Base-by-base conservation (phyloP, 2,797 vertebrate species). In the Chelidonichthys spinosus region DNA sequence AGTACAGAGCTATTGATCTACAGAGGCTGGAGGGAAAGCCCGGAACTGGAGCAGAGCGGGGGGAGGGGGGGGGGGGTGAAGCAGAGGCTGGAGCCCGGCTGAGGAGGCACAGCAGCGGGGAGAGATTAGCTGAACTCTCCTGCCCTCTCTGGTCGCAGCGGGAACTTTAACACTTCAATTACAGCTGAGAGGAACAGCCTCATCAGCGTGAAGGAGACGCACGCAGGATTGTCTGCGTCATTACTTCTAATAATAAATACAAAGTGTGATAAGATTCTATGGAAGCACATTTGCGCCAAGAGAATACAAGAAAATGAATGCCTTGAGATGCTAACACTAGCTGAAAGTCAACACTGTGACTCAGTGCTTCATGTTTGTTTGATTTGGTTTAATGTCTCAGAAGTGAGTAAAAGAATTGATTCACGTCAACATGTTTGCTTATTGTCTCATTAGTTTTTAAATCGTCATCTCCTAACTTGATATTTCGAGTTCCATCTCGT, bases 141-240 rank as follows among this genome's bases (percentile, higher is more conserved):
- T 88, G 87, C 88, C 88, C 81, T 65, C 89, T 89, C 59, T 88
- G 90, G 89, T 78, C 58, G 75, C 69, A 53, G 3, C 13, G 3
- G 78, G 83, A 77, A 89, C 18, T 58, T 49, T 55, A 36, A 52
- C 52, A 35, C 54, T 5, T 11, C 11, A 60, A 1, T 39, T 11
- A 63, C 61, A 67, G 42, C 35, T 17, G 25, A 14, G 10, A 56
- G 59, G 18, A 13, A 4, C 25, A 25, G 25, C 25, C 25, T 25
- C 25, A 25, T 25, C 25, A 25, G 25, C 25, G 25, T 25, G 25
- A 25, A 25, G 25, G 25, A 25, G 25, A 25, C 25, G 25, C 25
- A 1, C 25, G 25, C 25, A 25, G 25, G 25, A 25, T 25, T 25
- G 25, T 25, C 25, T 25, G 25, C 25, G 25, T 25, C 25, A 25